Base-by-base conservation (phyloP, 2,797 vertebrate genomes). In the Sebastes minor region DNA sequence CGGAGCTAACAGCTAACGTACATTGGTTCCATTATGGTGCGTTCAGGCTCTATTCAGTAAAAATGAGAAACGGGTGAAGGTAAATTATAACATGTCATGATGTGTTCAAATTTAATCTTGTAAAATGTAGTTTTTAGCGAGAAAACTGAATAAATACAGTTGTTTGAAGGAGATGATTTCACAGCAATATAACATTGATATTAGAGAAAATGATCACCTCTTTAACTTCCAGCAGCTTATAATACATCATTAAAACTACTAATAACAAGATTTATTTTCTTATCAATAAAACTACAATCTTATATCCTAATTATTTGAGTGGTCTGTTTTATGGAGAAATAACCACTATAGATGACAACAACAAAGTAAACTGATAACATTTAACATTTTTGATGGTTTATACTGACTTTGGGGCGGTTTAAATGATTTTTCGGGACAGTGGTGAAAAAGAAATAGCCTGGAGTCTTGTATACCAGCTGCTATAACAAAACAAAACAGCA, bases 231-330 rank as follows among this genome's bases (percentile, higher is more conserved):
- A 52, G 38, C 38, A 42, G 38, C 38, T 16, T 42, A 16, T 1
- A 42, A 42, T 42, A 42, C 38, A 42, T 42, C 38, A 42, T 42
- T 42, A 42, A 42, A 42, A 42, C 38, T 16, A 42, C 38, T 42
- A 42, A 42, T 16, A 0, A 0, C 38, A 42, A 42, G 38, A 42
- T 42, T 42, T 42, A 1, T 35, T 42, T 14, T 42, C 0, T 38
- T 42, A 42, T 42, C 14, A 42, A 42, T 42, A 42, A 42, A 42
- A 16, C 38, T 42, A 42, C 38, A 42, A 42, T 42, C 38, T 16
- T 42, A 42, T 0, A 42, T 42, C 14, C 38, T 16, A 42, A 42
- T 42, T 42, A 42, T 16, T 16, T 42, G 38, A 42, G 2, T 42
- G 38, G 14, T 42, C 38, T 42, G 38, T 42, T 52, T 52, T 20